A percentile compares a stretch with the other conserved stretches of the same genome.
phyloP scores from a whole-genome alignment of 2,888 invertebrate species.

The Homarus gammarus region DNA sequence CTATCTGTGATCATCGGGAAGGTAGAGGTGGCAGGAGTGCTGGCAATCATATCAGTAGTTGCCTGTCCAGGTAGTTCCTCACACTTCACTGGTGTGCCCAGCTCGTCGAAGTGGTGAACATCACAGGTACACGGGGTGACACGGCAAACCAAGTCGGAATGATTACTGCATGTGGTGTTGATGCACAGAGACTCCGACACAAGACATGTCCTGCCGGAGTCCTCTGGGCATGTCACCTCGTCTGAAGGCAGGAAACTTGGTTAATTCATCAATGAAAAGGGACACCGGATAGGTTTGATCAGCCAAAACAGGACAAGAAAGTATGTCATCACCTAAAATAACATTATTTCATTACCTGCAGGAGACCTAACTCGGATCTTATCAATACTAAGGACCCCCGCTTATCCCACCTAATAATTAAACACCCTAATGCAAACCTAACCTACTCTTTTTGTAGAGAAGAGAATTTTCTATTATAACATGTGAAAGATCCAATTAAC shows the following conservation, averaged over 20 bases:
- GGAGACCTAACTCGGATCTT: not conserved
- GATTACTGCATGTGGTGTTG: not conserved
- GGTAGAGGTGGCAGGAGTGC: too few relatives aligned
- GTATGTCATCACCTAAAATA: not conserved
- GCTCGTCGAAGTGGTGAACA: constrained; percentile 1
- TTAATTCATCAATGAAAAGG: not conserved
- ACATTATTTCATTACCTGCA: not conserved
- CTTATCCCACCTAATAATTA: too few relatives aligned
- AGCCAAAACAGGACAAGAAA: not conserved
- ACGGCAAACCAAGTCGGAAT: constrained; percentile 14
- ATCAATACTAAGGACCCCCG: too few relatives aligned
- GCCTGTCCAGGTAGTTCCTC: not conserved
- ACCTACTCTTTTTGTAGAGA: too few relatives aligned
- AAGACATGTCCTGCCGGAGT: constrained; percentile 23
- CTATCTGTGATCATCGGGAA: not conserved
- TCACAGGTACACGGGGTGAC: constrained; percentile 33
- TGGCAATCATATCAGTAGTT: too few relatives aligned
- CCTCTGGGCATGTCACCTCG: constrained; percentile 22
- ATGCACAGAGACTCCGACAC: constrained; percentile 29
- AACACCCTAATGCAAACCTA: too few relatives aligned
- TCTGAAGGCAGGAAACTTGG: constrained; percentile 11
- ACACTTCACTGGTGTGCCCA: not conserved
- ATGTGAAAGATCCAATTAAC: too few relatives aligned
- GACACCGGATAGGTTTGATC: not conserved
- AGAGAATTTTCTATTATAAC: too few relatives aligned